Evolutionary conservation across 1,140 invertebrate genomes (phyloP), one percentile per base, ranked within the genome.

Genomic region (Phymastichus coffea): DNA sequence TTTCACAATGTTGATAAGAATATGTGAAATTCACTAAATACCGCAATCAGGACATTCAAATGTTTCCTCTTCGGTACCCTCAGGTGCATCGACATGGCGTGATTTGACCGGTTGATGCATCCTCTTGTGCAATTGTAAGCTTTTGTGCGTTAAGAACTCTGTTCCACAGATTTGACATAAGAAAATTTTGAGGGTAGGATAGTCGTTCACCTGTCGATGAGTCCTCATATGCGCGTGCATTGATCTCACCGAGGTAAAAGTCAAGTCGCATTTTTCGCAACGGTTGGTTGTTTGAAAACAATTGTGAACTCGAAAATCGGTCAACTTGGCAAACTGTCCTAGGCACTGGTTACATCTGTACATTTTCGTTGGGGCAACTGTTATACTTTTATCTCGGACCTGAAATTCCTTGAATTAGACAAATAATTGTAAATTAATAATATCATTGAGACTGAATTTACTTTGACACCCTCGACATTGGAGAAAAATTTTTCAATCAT

Each of bases 51-150:
- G 61, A 37, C 79, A 80, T 0, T 69, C 74, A 25, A 79, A 80
- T 3, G 70, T 77, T 1, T 68, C 68, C 25, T 67, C 72, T 25
- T 70, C 65, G 3, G 70, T 74, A 22, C 78, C 79, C 33, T 78
- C 83, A 10, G 82, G 81, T 12, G 83, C 80, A 17, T 84, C 77
- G 0, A 84, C 79, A 44, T 82, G 77, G 66, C 86, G 82, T 57
- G 76, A 80, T 69, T 86, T 85, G 1, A 88, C 72, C 1, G 84
- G 84, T 20, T 84, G 84, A 63, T 90, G 88, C 83, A 90, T 90
- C 44, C 86, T 79, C 62, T 83, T 84, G 69, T 90, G 88, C 22
- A 90, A 73, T 63, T 85, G 80, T n/a, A 87, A 69, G 30, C 85
- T 86, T 73, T 89, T 89, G 44, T 85, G 84, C 0, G 85, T 84